phyloP scores from a whole-genome alignment of 2,113 vertebrate genomes.

The Xyliphius kryptos region DNA sequence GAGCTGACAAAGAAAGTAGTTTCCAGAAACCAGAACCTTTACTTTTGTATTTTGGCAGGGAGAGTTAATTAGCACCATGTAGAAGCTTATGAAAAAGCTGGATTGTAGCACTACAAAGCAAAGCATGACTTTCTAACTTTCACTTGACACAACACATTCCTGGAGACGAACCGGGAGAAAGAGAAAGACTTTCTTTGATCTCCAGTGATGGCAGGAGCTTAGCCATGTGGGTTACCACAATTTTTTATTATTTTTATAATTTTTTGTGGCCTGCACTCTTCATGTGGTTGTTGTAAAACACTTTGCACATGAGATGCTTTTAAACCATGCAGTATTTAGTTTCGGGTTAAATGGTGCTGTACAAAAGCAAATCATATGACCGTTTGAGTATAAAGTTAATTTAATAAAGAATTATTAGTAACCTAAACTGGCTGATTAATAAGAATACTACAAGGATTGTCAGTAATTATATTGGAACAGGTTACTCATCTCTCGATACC shows the following conservation, averaged over 20 bases:
- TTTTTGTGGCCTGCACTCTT: neutral
- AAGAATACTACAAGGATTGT: too few relatives aligned
- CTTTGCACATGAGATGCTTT: neutral
- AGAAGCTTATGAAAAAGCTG: neutral
- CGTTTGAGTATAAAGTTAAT: slow-evolving; percentile 7
- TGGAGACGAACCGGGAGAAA: neutral
- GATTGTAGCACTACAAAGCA: neutral
- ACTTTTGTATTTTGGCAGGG: neutral
- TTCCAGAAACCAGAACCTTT: neutral
- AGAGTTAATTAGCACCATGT: neutral
- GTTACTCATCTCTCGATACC: too few relatives aligned
- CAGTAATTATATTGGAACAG: too few relatives aligned
- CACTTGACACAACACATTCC: neutral
- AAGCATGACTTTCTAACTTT: neutral
- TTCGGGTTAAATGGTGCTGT: slow-evolving; percentile 5
- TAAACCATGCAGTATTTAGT: slow-evolving; percentile 9
- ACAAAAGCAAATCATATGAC: neutral
- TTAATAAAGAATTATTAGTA: slow-evolving; percentile 25
- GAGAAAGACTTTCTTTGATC: neutral
- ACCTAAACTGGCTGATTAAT: too few relatives aligned
- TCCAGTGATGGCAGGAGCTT: neutral
- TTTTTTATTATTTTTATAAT: neutral
- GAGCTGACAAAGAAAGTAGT: neutral
- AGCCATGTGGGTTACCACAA: neutral
- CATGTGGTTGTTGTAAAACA: slow-evolving; percentile 9